These are phyloP conservation scores for Caerostris extrusa DNA, from an alignment of 1,140 invertebrate genomes.

Conservation along the genomic window DNA sequence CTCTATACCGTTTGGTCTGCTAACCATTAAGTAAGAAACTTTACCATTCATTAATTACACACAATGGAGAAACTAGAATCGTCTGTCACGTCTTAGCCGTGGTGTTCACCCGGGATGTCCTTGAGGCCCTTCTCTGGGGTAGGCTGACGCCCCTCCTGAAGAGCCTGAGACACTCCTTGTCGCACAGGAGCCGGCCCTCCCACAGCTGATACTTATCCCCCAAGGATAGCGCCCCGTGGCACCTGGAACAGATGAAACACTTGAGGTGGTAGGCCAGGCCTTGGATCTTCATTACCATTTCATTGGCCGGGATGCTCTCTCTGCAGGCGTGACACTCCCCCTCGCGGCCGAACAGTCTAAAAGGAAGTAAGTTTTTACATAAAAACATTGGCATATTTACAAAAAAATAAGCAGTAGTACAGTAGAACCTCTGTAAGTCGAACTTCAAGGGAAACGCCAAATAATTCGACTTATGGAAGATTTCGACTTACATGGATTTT, in stretches of 20 bases:
- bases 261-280: conserved; percentile 61
- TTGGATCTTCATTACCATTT: conserved; percentile 75
- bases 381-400: too few relatives aligned
- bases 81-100: conserved; percentile 32
- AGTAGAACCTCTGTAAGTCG: too few relatives aligned
- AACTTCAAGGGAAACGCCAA: too few relatives aligned
- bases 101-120: neutral
- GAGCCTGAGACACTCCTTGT: conserved; percentile 59
- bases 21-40: too few relatives aligned
- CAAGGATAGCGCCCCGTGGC: conserved; percentile 39
- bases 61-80: neutral
- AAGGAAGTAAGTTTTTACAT: neutral
- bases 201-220: conserved; percentile 68
- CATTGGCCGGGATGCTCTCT: conserved; percentile 62
- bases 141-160: conserved; percentile 3
- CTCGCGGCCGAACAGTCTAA: conserved; percentile 57
- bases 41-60: neutral
- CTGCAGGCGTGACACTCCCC: conserved; percentile 64
- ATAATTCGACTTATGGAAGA: too few relatives aligned
- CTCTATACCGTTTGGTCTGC: too few relatives aligned
- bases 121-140: neutral
- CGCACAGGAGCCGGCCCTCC: conserved; percentile 59
- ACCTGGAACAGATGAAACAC: conserved; percentile 70
- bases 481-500: too few relatives aligned
- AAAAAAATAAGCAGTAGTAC: too few relatives aligned